Percentiles rank a stretch among this genome's conserved stretches.
Evolutionary conservation across 2,113 vertebrate species (phyloP).

Genomic region (Passer domesticus): DNA sequence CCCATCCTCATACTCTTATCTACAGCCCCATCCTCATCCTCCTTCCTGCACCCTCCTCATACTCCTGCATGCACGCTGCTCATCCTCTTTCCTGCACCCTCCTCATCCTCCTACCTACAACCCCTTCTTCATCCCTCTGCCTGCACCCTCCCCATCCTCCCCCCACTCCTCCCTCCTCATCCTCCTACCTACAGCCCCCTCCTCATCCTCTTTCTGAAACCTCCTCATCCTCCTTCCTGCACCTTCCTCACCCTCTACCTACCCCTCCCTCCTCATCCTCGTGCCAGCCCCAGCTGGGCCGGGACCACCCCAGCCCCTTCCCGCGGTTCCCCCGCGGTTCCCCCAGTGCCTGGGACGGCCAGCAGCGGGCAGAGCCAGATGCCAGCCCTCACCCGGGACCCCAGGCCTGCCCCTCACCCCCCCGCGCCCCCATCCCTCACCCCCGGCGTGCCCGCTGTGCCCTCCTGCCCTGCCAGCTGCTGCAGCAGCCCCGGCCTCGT

Average conservation of each 20-base stretch:
- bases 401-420: neutral
- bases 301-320: fast-evolving
- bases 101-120: neutral
- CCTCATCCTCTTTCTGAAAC: too few relatives aligned
- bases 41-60: too few relatives aligned
- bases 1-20: too few relatives aligned
- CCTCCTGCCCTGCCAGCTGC: slow-evolving; percentile 38
- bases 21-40: neutral
- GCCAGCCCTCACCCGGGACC: neutral
- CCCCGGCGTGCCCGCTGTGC: neutral
- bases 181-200: neutral
- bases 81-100: neutral
- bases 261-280: neutral
- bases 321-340: neutral
- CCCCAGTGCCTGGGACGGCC: fast-evolving
- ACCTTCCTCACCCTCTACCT: too few relatives aligned
- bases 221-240: neutral
- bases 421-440: neutral
- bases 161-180: neutral
- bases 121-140: neutral
- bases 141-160: neutral
- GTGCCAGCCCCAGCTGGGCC: neutral
- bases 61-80: neutral
- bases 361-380: neutral
- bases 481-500: slow-evolving; percentile 60